Base-by-base conservation (phyloP, 23 tunicate species). In the Oikopleura vanhoeffeni region DNA sequence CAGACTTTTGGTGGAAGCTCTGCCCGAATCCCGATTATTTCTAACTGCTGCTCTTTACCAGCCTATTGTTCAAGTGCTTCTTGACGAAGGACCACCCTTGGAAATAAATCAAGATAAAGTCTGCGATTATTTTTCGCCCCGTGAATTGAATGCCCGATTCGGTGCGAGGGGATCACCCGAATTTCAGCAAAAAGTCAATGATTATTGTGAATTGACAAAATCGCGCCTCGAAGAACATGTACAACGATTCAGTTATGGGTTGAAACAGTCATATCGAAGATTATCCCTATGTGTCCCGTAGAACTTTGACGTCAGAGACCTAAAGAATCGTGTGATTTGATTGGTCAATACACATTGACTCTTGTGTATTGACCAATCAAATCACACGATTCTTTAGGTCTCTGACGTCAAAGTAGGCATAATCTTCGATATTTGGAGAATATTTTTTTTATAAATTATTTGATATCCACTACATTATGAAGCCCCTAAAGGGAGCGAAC, bases 11-110 rank as follows among this genome's bases (percentile, higher is more conserved):
- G 84, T 85, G 38, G 99, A 95, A 60, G 89, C 96, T 0, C 83
- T 91, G 82, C 77, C 84, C 4, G 60, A 88, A 2, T 91, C 92
- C 67, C 87, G 88, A 40, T 83, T 95, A 41, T 95, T 95, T 41
- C 87, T 95, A 1, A 90, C 90, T 0, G 84, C 89, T 40, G 99
- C 97, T 0, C 67, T 95, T 67, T 85, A 88, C 40, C 83, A 95
- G 85, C 97, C 99, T 0, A 87, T 95, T 24, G 89, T 95, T 89
- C 90, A 95, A 87, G 95, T 95, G 0, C 64, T 95, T n/a, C 91
- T 89, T 90, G 92, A 91, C 83, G 91, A 91, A 49, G 99, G 91
- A 41, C 83, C 91, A 39, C 85, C 85, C 40, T 89, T 95, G 18
- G 99, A 95, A 84, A 88, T 91, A 30, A 87, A 91, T 67, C 77